Evolutionary conservation across 2,797 vertebrate genomes (phyloP).

Genomic region (Danio tinwini): DNA sequence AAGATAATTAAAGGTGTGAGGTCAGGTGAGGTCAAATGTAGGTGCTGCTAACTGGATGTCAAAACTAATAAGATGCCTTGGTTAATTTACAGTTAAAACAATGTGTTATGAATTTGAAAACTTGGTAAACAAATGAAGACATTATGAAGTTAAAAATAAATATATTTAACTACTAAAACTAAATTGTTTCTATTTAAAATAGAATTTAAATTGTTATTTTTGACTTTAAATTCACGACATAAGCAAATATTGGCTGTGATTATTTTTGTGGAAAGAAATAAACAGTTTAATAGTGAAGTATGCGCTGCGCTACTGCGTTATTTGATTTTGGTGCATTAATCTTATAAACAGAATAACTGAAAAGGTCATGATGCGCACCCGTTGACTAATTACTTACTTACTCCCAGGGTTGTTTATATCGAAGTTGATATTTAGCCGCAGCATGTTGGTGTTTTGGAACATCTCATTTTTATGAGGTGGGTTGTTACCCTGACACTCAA

Average conservation of each 20-base stretch:
- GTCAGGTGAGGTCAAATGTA: slow-evolving; percentile 18
- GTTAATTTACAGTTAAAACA: slow-evolving; percentile 48
- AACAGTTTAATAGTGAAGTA: no score
- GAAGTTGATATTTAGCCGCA: no score
- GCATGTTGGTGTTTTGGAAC: no score
- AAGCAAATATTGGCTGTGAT: not conserved
- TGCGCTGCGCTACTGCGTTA: no score
- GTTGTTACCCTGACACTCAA: no score
- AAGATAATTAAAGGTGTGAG: not conserved
- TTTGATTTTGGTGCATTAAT: no score
- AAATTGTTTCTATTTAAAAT: not conserved
- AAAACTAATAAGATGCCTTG: not conserved
- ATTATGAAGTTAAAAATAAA: not conserved
- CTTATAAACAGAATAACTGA: no score
- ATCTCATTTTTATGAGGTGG: no score
- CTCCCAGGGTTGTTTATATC: no score
- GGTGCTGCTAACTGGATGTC: slow-evolving; percentile 1
- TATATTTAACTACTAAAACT: not conserved
- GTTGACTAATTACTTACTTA: no score
- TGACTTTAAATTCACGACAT: not conserved
- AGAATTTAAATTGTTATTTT: not conserved
- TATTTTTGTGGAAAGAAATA: not conserved
- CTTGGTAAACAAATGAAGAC: slow-evolving; percentile 66
- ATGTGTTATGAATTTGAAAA: slow-evolving; percentile 46
- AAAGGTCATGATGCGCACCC: no score